Evolutionary conservation across 2,888 invertebrate species (phyloP).

Genomic region (Acheta domesticus): DNA sequence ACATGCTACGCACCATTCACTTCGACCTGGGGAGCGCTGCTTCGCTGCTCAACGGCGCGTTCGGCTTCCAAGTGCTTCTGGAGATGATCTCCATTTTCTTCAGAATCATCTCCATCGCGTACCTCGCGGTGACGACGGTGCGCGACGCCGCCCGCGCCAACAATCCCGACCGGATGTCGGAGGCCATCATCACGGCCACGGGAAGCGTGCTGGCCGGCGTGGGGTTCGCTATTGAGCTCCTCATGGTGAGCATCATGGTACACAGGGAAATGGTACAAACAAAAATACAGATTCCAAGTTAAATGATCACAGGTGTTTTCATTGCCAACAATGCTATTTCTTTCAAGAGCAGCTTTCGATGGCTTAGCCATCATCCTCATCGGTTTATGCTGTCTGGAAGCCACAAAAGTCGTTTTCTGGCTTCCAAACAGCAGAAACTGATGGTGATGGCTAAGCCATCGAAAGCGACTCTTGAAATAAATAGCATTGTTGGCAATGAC

Average conservation of each 20-base stretch:
- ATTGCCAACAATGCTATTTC: no score
- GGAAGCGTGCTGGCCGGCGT: neutral
- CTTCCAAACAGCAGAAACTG: no score
- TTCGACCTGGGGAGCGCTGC: neutral
- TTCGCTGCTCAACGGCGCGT: neutral
- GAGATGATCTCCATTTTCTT: conserved; percentile 6
- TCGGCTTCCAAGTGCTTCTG: neutral
- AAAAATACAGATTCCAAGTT: no score
- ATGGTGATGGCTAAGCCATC: no score
- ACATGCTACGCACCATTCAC: neutral
- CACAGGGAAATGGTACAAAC: no score
- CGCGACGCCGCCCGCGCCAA: neutral
- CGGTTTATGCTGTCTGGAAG: no score
- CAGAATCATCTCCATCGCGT: neutral
- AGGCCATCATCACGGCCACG: neutral
- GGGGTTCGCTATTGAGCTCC: neutral
- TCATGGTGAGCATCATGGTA: neutral
- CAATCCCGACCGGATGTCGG: neutral
- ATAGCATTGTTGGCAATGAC: no score
- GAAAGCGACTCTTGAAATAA: no score
- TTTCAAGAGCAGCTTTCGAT: no score
- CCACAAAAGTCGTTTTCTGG: no score
- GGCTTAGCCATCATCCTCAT: no score
- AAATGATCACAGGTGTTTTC: no score
- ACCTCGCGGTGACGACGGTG: neutral